These are phyloP conservation scores for Eupsilia transversa DNA, from an alignment of 2,888 invertebrate species.

Conservation along the genomic window DNA sequence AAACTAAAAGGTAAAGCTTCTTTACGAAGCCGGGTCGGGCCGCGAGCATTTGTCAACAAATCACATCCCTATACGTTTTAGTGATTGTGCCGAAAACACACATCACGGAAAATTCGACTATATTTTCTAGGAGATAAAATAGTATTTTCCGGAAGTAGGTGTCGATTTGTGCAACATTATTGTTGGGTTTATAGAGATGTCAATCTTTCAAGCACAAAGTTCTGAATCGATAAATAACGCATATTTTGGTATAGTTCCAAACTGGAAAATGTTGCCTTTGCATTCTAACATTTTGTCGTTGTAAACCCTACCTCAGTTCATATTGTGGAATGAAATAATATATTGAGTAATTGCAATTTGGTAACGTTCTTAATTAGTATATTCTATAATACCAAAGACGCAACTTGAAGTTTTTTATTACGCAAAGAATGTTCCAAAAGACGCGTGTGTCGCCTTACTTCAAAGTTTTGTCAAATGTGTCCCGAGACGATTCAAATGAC, in stretches of 20 bases:
- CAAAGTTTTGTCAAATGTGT: constrained; percentile 81
- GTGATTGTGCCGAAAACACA: constrained; percentile 68
- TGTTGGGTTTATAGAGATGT: constrained; percentile 27
- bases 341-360: not conserved
- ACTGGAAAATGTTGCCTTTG: no score
- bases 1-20: constrained; percentile 76
- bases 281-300: not conserved
- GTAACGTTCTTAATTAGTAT: not conserved
- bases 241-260: not conserved
- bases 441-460: constrained; percentile 57
- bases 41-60: constrained; percentile 83
- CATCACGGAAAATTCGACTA: constrained; percentile 26
- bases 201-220: not conserved
- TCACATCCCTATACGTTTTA: constrained; percentile 80
- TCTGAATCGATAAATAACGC: not conserved
- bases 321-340: not conserved
- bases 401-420: constrained; percentile 15
- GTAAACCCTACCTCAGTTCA: no score
- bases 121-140: constrained; percentile 28
- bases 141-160: constrained; percentile 14
- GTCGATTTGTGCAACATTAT: constrained; percentile 32
- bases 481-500: constrained; percentile 79
- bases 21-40: constrained; percentile 67
- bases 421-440: constrained; percentile 36
- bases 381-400: not conserved